These are phyloP conservation scores for Menidia menidia DNA, from an alignment of 2,797 vertebrate species.

Conservation along the genomic window DNA sequence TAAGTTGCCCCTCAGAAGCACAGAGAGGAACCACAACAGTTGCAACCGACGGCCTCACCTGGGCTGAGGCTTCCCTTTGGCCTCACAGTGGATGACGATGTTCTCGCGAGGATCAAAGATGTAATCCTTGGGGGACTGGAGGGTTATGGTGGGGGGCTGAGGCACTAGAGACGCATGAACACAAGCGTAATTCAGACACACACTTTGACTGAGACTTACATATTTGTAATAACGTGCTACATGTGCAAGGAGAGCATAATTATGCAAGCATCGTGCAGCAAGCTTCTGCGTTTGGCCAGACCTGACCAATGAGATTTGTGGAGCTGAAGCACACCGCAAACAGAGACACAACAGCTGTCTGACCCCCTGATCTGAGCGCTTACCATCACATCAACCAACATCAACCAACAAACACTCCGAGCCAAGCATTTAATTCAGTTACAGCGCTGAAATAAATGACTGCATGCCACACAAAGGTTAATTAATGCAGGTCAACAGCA, in stretches of 20 bases:
- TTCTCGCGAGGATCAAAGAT: conserved; percentile 97
- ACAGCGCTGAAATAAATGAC: conserved; percentile 41
- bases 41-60: conserved; percentile 77
- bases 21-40: neutral
- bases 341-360: conserved; percentile 4
- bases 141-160: conserved; percentile 95
- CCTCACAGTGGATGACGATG: conserved; percentile 96
- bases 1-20: conserved; percentile 18
- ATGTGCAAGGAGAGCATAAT: conserved; percentile 9
- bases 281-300: conserved; percentile 17
- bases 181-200: conserved; percentile 18
- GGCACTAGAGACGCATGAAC: conserved; percentile 85
- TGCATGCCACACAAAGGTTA: conserved; percentile 61
- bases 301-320: conserved; percentile 10
- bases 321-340: conserved; percentile 30
- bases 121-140: conserved; percentile 96
- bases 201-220: neutral
- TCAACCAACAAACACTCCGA: conserved; percentile 35
- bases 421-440: conserved; percentile 34
- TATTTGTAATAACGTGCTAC: neutral
- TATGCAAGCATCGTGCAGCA: conserved; percentile 48
- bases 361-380: conserved; percentile 4
- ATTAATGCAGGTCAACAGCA: conserved; percentile 16
- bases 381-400: conserved; percentile 26
- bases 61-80: conserved; percentile 95